Evolutionary conservation across 2,888 invertebrate genomes (phyloP).

Genomic region (Melieria picta): DNA sequence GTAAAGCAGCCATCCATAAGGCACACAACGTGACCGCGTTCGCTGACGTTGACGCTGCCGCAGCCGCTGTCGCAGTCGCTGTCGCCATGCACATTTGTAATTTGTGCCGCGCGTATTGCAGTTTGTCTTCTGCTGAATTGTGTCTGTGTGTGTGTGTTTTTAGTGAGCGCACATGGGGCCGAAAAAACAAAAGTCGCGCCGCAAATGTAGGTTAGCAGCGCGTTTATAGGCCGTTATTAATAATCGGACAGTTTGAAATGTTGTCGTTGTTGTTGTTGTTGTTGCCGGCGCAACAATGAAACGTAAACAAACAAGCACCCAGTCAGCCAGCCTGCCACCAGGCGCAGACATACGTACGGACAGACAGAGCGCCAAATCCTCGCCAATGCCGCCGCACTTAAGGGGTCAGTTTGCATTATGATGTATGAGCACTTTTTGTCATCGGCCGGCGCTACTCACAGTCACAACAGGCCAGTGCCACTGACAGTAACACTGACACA

Average conservation of each 20-base stretch:
- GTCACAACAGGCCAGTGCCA: background rate
- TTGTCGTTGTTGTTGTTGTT: background rate
- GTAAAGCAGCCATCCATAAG: conserved; percentile 12
- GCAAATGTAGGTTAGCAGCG: conserved; percentile 35
- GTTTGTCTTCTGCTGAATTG: conserved; percentile 24
- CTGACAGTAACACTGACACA: conserved; percentile 8
- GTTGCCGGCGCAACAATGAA: background rate
- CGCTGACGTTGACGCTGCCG: background rate
- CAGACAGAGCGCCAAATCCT: background rate
- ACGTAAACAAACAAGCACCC: background rate
- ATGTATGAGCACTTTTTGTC: conserved; percentile 20
- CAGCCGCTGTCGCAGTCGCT: conserved; percentile 21
- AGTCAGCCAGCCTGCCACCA: background rate
- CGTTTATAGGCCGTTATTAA: conserved; percentile 38
- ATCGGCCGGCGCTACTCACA: background rate
- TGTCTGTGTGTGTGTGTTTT: conserved; percentile 32
- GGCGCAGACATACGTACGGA: background rate
- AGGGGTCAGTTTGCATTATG: conserved; percentile 29
- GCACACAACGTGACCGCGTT: background rate
- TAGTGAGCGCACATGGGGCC: background rate
- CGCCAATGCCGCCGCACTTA: conserved; percentile 3
- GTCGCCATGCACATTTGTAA: conserved; percentile 27
- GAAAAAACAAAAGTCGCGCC: background rate
- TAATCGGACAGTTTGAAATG: conserved; percentile 16
- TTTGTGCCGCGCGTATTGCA: conserved; percentile 22